These are phyloP conservation scores for Leuctra nigra DNA, from an alignment of 2,888 invertebrate species.

Conservation along the genomic window DNA sequence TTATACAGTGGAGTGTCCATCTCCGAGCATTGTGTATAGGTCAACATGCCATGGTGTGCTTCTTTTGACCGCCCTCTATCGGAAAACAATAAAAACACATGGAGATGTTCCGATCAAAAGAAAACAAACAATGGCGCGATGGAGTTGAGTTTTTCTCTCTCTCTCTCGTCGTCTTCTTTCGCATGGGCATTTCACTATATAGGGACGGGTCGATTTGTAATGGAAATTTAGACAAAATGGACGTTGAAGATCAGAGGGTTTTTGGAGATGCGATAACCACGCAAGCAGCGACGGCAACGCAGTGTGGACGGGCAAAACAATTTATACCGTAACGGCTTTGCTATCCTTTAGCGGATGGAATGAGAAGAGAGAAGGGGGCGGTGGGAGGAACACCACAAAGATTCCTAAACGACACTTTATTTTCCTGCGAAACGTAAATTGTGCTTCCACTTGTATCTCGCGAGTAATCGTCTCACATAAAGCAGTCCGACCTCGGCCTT, in stretches of 20 bases:
- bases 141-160: not conserved
- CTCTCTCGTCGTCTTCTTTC: too few relatives aligned
- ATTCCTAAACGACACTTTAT: conserved; percentile 9
- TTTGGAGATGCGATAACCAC: not conserved
- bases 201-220: conserved; percentile 16
- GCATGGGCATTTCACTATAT: not conserved
- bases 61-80: conserved; percentile 1
- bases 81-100: conserved; percentile 16
- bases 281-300: not conserved
- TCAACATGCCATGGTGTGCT: conserved; percentile 10
- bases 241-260: not conserved
- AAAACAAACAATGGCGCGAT: conserved; percentile 10
- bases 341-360: too few relatives aligned
- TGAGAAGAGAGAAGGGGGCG: not conserved
- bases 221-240: conserved; percentile 18
- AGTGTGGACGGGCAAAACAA: not conserved
- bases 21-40: not conserved
- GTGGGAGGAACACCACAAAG: not conserved
- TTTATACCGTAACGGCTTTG: not conserved
- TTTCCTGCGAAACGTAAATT: conserved; percentile 1
- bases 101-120: conserved; percentile 6
- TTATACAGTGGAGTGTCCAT: not conserved
- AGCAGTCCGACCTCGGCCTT: not conserved
- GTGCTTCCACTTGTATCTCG: too few relatives aligned
- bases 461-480: not conserved